Evolutionary conservation across 2,888 invertebrate species (phyloP).

Genomic region (Dicranocentrus wangi): DNA sequence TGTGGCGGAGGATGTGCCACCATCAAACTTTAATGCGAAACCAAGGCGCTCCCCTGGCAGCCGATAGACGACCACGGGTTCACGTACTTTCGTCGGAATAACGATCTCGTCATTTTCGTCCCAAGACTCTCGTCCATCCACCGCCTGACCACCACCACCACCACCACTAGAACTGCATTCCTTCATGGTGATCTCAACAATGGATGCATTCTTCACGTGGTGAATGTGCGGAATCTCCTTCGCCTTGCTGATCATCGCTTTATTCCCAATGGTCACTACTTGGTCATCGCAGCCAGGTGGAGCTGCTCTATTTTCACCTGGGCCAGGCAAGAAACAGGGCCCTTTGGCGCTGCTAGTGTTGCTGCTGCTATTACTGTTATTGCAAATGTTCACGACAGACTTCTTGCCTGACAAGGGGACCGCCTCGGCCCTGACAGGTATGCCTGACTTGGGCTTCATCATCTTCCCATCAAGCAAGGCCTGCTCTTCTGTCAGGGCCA

Average conservation of each 20-base stretch:
- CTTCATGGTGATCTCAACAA: constrained; percentile 65
- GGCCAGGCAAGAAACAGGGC: constrained; percentile 1
- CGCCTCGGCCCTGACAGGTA: constrained; percentile 58
- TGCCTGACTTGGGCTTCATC: constrained; percentile 52
- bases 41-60: constrained; percentile 92
- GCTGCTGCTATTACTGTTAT: constrained; percentile 9
- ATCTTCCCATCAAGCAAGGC: constrained; percentile 21
- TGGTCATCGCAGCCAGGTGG: constrained; percentile 38
- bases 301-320: constrained; percentile 37
- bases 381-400: constrained; percentile 70
- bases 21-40: constrained; percentile 93
- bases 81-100: constrained; percentile 74
- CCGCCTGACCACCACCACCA: too few species aligned
- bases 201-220: constrained; percentile 64
- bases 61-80: constrained; percentile 87
- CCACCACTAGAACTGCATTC: constrained; percentile 38
- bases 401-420: constrained; percentile 58
- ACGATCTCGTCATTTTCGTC: constrained; percentile 57
- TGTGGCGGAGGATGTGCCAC: constrained; percentile 84
- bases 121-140: constrained; percentile 21
- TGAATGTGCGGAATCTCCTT: constrained; percentile 49
- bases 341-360: constrained; percentile 39
- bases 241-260: constrained; percentile 51
- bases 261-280: constrained; percentile 68
- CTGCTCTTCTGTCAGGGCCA: constrained; percentile 66